Conservation (phyloP, 2,888 invertebrate species). For the Deilephila porcellus region DNA sequence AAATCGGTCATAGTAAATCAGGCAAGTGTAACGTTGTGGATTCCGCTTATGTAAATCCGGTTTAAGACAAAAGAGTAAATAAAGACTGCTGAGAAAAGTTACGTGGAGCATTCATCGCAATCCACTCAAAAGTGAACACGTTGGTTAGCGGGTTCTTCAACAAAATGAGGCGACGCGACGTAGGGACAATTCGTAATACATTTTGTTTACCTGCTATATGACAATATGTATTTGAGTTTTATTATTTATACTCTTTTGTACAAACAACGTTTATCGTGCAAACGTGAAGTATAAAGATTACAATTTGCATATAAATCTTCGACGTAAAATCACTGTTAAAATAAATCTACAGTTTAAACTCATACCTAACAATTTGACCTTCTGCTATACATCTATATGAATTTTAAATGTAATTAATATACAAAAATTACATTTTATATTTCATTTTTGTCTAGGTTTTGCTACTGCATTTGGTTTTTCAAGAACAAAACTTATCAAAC, state of each 20-base stretch:
- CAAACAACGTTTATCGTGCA: neutral
- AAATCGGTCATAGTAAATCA: too few species aligned
- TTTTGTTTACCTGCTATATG: neutral
- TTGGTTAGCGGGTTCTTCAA: neutral
- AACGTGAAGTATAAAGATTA: slow-evolving; percentile 16
- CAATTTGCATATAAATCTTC: neutral
- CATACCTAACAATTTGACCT: neutral
- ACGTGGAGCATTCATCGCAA: neutral
- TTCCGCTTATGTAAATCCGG: neutral
- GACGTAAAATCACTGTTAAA: neutral
- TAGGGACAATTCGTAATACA: slow-evolving; percentile 1
- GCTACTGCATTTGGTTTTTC: neutral
- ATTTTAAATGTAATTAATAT: slow-evolving; percentile 10
- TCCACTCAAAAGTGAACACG: neutral
- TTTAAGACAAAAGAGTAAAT: neutral
- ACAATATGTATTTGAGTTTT: neutral
- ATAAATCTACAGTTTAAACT: neutral
- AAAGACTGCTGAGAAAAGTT: neutral
- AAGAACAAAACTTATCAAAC: neutral
- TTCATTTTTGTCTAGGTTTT: neutral
- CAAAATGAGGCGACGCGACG: too few species aligned
- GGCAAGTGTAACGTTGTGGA: neutral
- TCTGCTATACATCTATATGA: neutral
- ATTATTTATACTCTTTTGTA: neutral
- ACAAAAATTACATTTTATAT: neutral